Percentiles rank a stretch among this genome's conserved stretches.
These are phyloP conservation scores for Tipula vernalis DNA, from an alignment of 2,888 invertebrate genomes.

Conservation along the genomic window DNA sequence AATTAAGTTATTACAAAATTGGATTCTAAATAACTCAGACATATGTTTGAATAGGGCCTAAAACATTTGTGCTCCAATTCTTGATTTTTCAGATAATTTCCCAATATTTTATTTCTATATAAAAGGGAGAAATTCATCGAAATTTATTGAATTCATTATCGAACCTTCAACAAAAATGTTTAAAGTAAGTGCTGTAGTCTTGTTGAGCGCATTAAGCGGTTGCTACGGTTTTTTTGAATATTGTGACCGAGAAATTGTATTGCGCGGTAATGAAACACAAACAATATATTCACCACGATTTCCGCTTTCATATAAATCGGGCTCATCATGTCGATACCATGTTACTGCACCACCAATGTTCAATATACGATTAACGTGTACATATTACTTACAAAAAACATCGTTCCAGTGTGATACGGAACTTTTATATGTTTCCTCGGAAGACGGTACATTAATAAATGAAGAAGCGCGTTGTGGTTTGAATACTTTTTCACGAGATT, in stretches of 20 bases:
- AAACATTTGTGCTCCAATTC: background rate
- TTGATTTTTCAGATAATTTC: background rate
- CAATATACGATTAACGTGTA: conserved; percentile 23
- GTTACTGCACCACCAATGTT: conserved; percentile 26
- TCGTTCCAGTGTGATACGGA: conserved; percentile 24
- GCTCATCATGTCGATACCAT: conserved; percentile 30
- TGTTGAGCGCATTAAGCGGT: background rate
- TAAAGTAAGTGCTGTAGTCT: background rate
- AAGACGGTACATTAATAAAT: conserved; percentile 23
- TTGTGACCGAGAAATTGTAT: conserved; percentile 23
- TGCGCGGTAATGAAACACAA: conserved; percentile 19
- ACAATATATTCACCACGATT: conserved; percentile 27
- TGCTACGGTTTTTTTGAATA: conserved; percentile 15
- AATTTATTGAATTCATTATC: background rate
- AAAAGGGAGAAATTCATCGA: background rate
- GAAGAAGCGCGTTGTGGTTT: conserved; percentile 28
- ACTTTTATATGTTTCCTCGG: conserved; percentile 26
- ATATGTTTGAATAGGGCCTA: background rate
- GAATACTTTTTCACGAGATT: conserved; percentile 22
- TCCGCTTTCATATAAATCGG: conserved; percentile 23
- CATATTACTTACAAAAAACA: conserved; percentile 15
- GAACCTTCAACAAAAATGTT: background rate
- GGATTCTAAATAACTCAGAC: background rate
- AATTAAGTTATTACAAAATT: background rate
- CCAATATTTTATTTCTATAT: background rate